These are phyloP conservation scores for Garra rufa DNA, from an alignment of 2,113 vertebrate genomes.

Conservation along the genomic window DNA sequence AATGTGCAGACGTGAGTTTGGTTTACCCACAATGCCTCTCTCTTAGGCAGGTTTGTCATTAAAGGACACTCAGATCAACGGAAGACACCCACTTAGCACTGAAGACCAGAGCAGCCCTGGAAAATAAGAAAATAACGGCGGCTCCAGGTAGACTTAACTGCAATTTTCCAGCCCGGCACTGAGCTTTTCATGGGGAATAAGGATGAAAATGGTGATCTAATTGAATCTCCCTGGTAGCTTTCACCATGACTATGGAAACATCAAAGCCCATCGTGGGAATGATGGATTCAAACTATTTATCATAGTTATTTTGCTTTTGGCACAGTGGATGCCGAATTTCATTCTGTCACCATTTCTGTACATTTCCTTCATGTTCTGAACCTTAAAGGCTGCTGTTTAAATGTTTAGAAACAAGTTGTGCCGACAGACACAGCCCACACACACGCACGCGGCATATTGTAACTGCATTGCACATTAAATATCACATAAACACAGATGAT, in stretches of 20 bases:
- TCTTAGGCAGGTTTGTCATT: neutral
- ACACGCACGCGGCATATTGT: neutral
- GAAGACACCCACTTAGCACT: conserved; percentile 11
- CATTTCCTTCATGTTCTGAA: neutral
- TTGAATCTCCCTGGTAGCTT: conserved; percentile 73
- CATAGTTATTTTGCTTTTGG: conserved; percentile 69
- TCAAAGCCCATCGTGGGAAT: conserved; percentile 70
- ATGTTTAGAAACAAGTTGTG: neutral
- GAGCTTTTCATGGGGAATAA: conserved; percentile 57
- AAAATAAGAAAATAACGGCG: conserved; percentile 52
- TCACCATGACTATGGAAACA: conserved; percentile 70
- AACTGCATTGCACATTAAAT: neutral
- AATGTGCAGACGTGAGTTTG: neutral
- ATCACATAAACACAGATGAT: conserved; percentile 16
- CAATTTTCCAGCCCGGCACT: conserved; percentile 56
- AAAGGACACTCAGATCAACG: neutral
- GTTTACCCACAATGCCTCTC: conserved; percentile 1
- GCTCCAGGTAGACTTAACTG: conserved; percentile 54
- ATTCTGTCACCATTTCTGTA: neutral
- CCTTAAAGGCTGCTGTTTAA: neutral
- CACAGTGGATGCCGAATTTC: conserved; percentile 58
- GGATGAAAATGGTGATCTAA: conserved; percentile 68
- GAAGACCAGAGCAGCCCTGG: conserved; percentile 7
- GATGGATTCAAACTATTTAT: conserved; percentile 81
- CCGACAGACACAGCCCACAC: neutral